These are phyloP conservation scores for Eciton burchellii DNA, from an alignment of 1,140 invertebrate genomes.

Conservation along the genomic window DNA sequence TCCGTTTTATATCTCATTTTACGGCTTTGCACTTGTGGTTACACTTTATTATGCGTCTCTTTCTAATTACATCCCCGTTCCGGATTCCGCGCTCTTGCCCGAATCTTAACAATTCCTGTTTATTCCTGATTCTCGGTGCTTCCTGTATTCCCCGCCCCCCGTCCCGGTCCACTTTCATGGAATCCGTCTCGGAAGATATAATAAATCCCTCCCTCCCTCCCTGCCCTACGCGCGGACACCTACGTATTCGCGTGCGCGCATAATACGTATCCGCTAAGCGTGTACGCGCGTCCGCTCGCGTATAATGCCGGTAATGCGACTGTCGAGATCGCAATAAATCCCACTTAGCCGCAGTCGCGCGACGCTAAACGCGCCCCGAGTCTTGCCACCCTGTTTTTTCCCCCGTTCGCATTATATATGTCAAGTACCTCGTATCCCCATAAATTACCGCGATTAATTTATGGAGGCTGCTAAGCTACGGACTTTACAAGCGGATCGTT, in stretches of 20 bases:
- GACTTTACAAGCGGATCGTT: constrained; percentile 22
- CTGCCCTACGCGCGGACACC: constrained; percentile 38
- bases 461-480: constrained; percentile 8
- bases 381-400: constrained; percentile 25
- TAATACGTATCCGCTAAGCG: constrained; percentile 23
- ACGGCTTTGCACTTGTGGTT: too few relatives aligned
- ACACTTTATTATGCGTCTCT: too few relatives aligned
- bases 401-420: neutral
- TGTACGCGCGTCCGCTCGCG: constrained; percentile 18
- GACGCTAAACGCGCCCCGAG: constrained; percentile 63
- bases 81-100: neutral
- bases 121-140: constrained; percentile 7
- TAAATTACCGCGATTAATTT: constrained; percentile 48
- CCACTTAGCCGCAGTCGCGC: constrained; percentile 69
- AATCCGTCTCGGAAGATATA: constrained; percentile 45
- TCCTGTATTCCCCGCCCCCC: neutral
- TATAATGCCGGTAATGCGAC: constrained; percentile 64
- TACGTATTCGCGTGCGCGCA: constrained; percentile 43
- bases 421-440: neutral
- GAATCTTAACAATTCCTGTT: constrained; percentile 15
- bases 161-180: neutral
- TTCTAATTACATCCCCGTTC: too few relatives aligned
- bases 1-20: too few relatives aligned
- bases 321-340: constrained; percentile 74
- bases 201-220: constrained; percentile 43